Evolutionary conservation across 2,888 invertebrate genomes (phyloP), one percentile per base, ranked within the genome.

Genomic region (Ischnura elegans): DNA sequence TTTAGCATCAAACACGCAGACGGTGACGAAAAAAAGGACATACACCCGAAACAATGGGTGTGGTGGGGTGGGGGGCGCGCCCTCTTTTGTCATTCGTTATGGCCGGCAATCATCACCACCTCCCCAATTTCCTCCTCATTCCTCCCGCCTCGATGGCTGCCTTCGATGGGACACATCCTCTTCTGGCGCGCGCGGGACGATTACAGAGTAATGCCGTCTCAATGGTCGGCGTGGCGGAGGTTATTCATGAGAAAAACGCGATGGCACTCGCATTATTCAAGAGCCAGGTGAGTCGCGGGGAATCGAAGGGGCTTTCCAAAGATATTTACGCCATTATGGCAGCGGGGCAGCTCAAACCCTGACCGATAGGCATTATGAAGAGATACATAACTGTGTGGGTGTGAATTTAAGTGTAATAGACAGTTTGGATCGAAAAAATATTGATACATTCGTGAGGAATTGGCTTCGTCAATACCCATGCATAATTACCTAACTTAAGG

Each of bases 41-140:
- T 42, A 87, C 10, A 36, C 36, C 87, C 87, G 90, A 90, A 61
- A 90, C 90, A 61, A 61, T 90, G 90, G 90, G 90, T 90, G 90
- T 90, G 90, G 90, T 90, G 61, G 61, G 61, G 51, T n/a, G n/a
- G 16, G 66, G 61, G 90, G 90, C 90, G 90, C 61, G 90, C 43
- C 90, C 90, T 90, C 90, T 61, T 90, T 90, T 90, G 90, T 90
- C 90, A 61, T 90, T 90, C 90, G 43, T 61, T 21, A 66, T n/a
- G 76, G 90, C 87, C 87, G 42, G 87, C 90, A 90, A 90, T 90
- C 90, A 90, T 90, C 90, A 90, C 42, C 90, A 25, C 76, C 76
- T 29, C 29, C 29, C 36, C 76, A 10, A 1, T 76, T 36, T 36
- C 76, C 13, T 10, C 6, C 51, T n/a, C 36, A 1, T 76, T 36